phyloP scores from a whole-genome alignment of 1,140 invertebrate species.

The Andricus grossulariae region DNA sequence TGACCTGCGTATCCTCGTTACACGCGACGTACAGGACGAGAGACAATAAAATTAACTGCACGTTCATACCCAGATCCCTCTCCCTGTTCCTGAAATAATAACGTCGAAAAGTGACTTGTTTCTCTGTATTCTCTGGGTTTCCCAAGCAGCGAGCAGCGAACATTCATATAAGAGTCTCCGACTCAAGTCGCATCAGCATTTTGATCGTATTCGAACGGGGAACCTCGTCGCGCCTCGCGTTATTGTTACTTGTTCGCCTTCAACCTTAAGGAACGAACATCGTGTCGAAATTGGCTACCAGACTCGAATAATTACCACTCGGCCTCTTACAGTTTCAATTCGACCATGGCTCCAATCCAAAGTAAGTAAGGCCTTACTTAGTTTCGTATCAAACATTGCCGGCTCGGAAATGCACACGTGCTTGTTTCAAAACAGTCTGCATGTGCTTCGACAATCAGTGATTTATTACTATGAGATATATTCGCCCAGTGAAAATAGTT shows the following conservation, averaged over 20 bases:
- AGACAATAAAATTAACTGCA: slow-evolving; percentile 12
- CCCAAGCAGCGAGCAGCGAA: slow-evolving; percentile 10
- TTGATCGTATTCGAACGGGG: slow-evolving; percentile 26
- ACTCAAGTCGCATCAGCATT: slow-evolving; percentile 24
- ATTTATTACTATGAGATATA: neutral
- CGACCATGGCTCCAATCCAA: neutral
- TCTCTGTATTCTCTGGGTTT: neutral
- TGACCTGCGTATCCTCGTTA: slow-evolving; percentile 11
- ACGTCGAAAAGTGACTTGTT: neutral
- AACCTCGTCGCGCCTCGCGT: slow-evolving; percentile 6
- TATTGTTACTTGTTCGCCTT: slow-evolving; percentile 7
- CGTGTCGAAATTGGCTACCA: slow-evolving; percentile 23
- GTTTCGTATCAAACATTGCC: neutral
- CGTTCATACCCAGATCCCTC: neutral
- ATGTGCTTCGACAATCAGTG: slow-evolving; percentile 2
- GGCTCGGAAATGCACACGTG: neutral
- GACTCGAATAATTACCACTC: slow-evolving; percentile 3
- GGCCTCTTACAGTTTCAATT: neutral
- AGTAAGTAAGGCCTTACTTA: neutral
- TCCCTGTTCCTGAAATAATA: slow-evolving; percentile 1
- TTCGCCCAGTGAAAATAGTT: neutral
- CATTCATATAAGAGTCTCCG: slow-evolving; percentile 26
- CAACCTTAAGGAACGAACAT: neutral
- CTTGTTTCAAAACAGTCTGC: neutral
- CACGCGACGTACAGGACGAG: slow-evolving; percentile 10